These are phyloP conservation scores for Andrena chrysosceles DNA, from an alignment of 2,888 invertebrate genomes.

Conservation along the genomic window DNA sequence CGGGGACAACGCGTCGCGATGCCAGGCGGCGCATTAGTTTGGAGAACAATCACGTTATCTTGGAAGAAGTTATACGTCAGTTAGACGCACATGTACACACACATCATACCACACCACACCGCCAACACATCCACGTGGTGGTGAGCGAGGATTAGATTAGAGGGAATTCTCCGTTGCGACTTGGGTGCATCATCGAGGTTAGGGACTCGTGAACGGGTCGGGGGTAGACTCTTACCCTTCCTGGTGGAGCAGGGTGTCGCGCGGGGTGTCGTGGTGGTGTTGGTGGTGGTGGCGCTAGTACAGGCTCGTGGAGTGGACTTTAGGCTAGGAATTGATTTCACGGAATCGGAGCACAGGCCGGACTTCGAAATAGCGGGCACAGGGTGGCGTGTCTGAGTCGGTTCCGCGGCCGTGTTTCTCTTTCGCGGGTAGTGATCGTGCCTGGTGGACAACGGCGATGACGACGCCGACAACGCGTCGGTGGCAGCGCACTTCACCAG, in stretches of 20 bases:
- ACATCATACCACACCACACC: conserved; percentile 85
- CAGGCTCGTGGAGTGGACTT: conserved; percentile 84
- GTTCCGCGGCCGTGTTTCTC: conserved; percentile 84
- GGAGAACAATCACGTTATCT: conserved; percentile 75
- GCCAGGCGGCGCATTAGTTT: neutral
- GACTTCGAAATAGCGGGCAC: conserved; percentile 76
- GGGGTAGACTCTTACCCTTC: conserved; percentile 85
- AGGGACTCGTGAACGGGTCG: conserved; percentile 78
- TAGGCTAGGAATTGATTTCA: conserved; percentile 76
- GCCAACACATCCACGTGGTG: conserved; percentile 85
- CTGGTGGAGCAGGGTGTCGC: conserved; percentile 85
- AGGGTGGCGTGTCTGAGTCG: conserved; percentile 85
- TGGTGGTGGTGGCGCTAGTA: conserved; percentile 84
- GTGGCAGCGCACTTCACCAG: conserved; percentile 84
- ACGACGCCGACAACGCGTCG: conserved; percentile 55
- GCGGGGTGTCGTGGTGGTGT: conserved; percentile 85
- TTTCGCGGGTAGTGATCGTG: conserved; percentile 83
- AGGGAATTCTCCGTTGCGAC: conserved; percentile 74
- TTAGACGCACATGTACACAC: conserved; percentile 73
- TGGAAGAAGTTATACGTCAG: conserved; percentile 66
- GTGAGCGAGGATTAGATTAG: conserved; percentile 82
- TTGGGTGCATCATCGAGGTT: conserved; percentile 74
- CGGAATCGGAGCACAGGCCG: conserved; percentile 69
- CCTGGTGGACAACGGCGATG: conserved; percentile 49
- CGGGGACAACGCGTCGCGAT: neutral